Evolutionary conservation across 1,140 invertebrate species (phyloP).

Genomic region (Nasonia longicornis): DNA sequence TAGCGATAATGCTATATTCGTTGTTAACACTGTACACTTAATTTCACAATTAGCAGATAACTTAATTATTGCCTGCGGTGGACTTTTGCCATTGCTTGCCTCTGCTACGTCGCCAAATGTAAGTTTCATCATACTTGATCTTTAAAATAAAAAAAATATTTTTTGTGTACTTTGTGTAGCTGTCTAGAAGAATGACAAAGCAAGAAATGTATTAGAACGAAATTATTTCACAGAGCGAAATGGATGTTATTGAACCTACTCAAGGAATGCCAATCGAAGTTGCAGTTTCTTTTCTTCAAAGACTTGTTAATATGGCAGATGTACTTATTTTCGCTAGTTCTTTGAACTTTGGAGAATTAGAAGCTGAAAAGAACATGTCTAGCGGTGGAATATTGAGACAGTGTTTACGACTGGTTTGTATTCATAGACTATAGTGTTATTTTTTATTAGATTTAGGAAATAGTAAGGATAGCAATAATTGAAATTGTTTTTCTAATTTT

Average conservation of each 20-base stretch:
- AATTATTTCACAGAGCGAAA: constrained; percentile 82
- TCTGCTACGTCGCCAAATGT: constrained; percentile 99
- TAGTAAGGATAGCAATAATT: constrained; percentile 13
- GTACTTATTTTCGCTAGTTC: constrained; percentile 98
- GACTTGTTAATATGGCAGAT: constrained; percentile 98
- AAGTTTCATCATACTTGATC: constrained; percentile 64
- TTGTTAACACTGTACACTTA: constrained; percentile 98
- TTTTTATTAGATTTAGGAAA: constrained; percentile 33
- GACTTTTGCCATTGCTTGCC: constrained; percentile 94
- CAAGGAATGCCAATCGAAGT: constrained; percentile 99
- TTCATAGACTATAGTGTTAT: constrained; percentile 33
- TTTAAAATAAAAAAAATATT: not conserved
- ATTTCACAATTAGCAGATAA: constrained; percentile 99
- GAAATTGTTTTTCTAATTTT: constrained; percentile 2
- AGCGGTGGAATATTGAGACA: constrained; percentile 97
- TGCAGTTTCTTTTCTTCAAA: constrained; percentile 95
- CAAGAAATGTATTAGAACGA: not conserved
- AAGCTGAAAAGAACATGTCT: constrained; percentile 99
- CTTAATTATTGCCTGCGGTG: constrained; percentile 98
- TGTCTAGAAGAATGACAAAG: not conserved
- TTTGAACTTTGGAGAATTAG: constrained; percentile 96
- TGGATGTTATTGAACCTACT: constrained; percentile 98
- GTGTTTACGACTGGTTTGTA: constrained; percentile 91
- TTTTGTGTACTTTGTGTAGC: not conserved
- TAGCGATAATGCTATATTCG: constrained; percentile 98